These are phyloP conservation scores for Rotaria magnacalcarata DNA, from an alignment of 2,888 invertebrate genomes.

Conservation along the genomic window DNA sequence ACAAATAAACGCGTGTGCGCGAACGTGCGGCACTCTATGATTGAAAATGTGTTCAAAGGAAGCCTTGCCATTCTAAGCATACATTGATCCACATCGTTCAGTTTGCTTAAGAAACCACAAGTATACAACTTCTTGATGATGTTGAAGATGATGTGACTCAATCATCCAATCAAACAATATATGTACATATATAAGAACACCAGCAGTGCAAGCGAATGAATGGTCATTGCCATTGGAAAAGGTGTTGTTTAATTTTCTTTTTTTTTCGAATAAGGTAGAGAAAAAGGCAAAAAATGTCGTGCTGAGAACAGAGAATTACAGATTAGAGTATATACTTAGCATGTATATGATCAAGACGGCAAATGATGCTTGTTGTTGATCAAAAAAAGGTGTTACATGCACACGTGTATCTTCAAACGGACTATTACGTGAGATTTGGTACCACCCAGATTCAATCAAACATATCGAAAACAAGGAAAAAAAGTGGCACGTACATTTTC, in stretches of 20 bases:
- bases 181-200: neutral
- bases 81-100: neutral
- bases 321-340: conserved; percentile 22
- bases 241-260: conserved; percentile 8
- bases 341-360: conserved; percentile 5
- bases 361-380: conserved; percentile 8
- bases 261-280: neutral
- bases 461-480: neutral
- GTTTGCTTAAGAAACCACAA: conserved; percentile 8
- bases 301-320: neutral
- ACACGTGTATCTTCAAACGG: conserved; percentile 11
- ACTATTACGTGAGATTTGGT: neutral
- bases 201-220: neutral
- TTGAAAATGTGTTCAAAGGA: conserved; percentile 12
- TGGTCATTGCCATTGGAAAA: neutral
- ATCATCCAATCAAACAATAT: neutral
- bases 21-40: neutral
- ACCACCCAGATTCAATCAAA: neutral
- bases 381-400: conserved; percentile 22
- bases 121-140: conserved; percentile 7
- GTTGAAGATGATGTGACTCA: neutral
- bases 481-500: neutral
- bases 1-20: conserved; percentile 12
- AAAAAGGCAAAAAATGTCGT: conserved; percentile 10
- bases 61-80: neutral